Conservation (phyloP, 2,113 vertebrate genomes). For the Merops nubicus region DNA sequence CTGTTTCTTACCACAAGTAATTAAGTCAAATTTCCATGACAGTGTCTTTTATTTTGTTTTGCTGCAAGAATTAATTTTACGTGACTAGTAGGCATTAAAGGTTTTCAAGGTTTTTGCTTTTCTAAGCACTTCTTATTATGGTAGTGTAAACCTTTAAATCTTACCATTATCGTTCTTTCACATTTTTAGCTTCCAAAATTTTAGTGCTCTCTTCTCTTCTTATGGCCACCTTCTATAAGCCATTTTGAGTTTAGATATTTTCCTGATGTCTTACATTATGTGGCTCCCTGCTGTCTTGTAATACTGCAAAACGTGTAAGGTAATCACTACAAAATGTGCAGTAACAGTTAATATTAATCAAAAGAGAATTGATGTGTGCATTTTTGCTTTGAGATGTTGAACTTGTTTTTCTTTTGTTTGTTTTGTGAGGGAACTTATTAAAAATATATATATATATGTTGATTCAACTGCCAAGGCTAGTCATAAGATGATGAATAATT, state of each 20-base stretch:
- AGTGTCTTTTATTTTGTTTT: background rate
- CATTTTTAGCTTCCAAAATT: background rate
- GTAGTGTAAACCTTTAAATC: fast-evolving
- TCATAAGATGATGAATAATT: background rate
- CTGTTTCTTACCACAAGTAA: fast-evolving
- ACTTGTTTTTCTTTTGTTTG: background rate
- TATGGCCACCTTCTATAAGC: background rate
- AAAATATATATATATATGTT: background rate
- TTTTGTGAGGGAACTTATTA: background rate
- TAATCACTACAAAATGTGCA: background rate
- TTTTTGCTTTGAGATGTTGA: background rate
- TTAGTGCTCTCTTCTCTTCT: background rate
- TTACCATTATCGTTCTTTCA: background rate
- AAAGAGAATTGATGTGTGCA: background rate
- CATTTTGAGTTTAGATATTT: background rate
- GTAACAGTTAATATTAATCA: background rate
- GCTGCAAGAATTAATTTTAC: background rate
- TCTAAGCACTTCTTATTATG: background rate
- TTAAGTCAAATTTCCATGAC: background rate
- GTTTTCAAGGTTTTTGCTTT: background rate
- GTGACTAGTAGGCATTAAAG: background rate
- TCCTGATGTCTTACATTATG: slow-evolving; percentile 25
- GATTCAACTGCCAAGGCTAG: background rate
- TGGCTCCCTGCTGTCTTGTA: slow-evolving; percentile 22
- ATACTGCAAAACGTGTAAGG: background rate